Conservation (phyloP, 2,113 vertebrate species). For the Shinisaurus crocodilurus region DNA sequence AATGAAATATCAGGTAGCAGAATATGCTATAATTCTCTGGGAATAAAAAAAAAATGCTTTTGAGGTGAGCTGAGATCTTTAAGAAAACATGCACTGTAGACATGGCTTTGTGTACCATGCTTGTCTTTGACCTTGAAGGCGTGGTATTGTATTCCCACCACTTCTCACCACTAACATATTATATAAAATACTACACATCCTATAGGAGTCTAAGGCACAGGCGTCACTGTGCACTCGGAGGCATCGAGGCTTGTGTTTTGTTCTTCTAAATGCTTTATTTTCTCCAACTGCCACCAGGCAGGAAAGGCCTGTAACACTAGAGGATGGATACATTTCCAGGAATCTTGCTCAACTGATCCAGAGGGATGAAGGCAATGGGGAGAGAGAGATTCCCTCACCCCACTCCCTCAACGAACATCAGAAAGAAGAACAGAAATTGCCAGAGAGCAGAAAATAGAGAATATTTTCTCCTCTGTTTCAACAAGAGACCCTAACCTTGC, state of each 20-base stretch:
- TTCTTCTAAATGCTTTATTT: not conserved
- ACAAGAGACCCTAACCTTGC: not conserved
- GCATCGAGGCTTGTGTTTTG: not conserved
- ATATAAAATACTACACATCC: not conserved
- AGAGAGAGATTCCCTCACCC: not conserved
- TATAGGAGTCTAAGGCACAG: not conserved
- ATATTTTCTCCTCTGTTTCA: not conserved
- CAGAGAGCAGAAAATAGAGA: not conserved
- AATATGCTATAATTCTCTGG: not conserved
- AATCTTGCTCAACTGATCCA: not conserved
- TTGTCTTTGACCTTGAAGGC: not conserved
- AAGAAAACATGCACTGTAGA: not conserved
- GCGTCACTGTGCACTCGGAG: not conserved
- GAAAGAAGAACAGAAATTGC: not conserved
- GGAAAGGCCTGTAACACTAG: not conserved
- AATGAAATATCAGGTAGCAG: not conserved
- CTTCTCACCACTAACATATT: not conserved
- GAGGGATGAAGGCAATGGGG: not conserved
- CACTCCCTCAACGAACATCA: not conserved
- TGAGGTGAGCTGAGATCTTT: not conserved
- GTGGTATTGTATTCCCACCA: not conserved
- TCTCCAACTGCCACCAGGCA: not conserved
- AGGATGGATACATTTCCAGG: not conserved
- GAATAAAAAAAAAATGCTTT: not conserved
- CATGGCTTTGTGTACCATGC: not conserved